Percentiles rank a stretch among this genome's conserved stretches.
Evolutionary conservation across 2,888 invertebrate genomes (phyloP).

Genomic region (Chouioia cunea): DNA sequence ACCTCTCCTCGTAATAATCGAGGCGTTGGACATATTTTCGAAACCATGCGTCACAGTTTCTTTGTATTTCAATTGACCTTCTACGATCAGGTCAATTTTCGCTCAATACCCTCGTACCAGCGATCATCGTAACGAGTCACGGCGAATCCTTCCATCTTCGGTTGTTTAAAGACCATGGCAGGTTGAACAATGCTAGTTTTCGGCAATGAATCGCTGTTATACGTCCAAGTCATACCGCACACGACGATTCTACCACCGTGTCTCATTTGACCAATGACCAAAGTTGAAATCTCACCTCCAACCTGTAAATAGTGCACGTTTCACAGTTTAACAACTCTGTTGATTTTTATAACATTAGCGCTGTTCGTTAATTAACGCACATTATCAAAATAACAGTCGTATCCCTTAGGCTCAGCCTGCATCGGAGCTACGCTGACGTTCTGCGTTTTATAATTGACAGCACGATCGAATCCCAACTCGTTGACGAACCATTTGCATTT

Average conservation of each 20-base stretch:
- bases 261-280: slow-evolving; percentile 75
- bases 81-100: slow-evolving; percentile 75
- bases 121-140: slow-evolving; percentile 71
- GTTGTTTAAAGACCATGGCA: slow-evolving; percentile 71
- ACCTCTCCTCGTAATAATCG: slow-evolving; percentile 76
- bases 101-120: slow-evolving; percentile 75
- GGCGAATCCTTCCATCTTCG: slow-evolving; percentile 76
- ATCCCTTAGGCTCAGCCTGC: slow-evolving; percentile 76
- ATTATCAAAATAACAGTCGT: slow-evolving; percentile 85
- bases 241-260: slow-evolving; percentile 73
- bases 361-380: slow-evolving; percentile 69
- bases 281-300: slow-evolving; percentile 76
- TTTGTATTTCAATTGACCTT: slow-evolving; percentile 78
- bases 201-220: slow-evolving; percentile 72
- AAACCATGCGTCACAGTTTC: slow-evolving; percentile 81
- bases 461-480: slow-evolving; percentile 77
- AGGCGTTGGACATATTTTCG: slow-evolving; percentile 79
- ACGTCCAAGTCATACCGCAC: slow-evolving; percentile 78
- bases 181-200: slow-evolving; percentile 72
- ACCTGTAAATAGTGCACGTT: slow-evolving; percentile 69
- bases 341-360: slow-evolving; percentile 79
- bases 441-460: slow-evolving; percentile 80
- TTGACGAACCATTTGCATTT: slow-evolving; percentile 79
- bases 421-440: slow-evolving; percentile 72
- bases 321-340: too few species aligned